Base-by-base conservation (phyloP, 2,113 vertebrate genomes). In the Sylvilagus bachmani region DNA sequence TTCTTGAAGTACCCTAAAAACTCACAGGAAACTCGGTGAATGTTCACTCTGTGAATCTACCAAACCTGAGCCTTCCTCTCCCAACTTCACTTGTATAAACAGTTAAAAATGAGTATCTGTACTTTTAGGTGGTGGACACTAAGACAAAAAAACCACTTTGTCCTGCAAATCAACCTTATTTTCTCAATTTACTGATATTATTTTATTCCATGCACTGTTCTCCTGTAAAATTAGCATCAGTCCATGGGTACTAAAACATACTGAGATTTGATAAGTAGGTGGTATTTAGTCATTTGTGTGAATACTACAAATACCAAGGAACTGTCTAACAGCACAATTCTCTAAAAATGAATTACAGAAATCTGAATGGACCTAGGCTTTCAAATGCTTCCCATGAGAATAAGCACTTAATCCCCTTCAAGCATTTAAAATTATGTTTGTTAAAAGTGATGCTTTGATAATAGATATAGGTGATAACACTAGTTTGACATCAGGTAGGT, bases 381-480 rank as follows among this genome's bases (percentile, higher is more conserved):
- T 64, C 6, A 93, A 91, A 93, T 31, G 75, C 22, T 70, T 71
- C 83, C 44, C 31, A 27, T 44, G 25, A 89, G 62, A 79, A 83
- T 31, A 70, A 89, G 61, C n/a, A 77, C 61, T 93, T 64, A 62
- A 94, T 83, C 17, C 19, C 14, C 22, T 70, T 89, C 10, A 87
- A 55, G 11, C 10, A 61, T 6, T 78, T 82, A 38, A 87, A 74
- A 89, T 87, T 90, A 86, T 75, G 92, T 96, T 75, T n/a, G 12
- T 71, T 77, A 33, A 6, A 71, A 71, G 8, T 58, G 29, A 58
- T 53, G 25, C 1, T 58, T 73, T 95, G 21, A 33, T 78, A 61
- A 27, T 85, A 90, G 38, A 44, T 86, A 83, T 74, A 44, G 29
- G 11, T 19, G 7, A 83, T 6, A 53, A 22, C 51, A 86, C 19